Base-by-base conservation (phyloP, 37 sponge, comb jelly and placozoan species). In the Chondrilla cf. caribensis region DNA sequence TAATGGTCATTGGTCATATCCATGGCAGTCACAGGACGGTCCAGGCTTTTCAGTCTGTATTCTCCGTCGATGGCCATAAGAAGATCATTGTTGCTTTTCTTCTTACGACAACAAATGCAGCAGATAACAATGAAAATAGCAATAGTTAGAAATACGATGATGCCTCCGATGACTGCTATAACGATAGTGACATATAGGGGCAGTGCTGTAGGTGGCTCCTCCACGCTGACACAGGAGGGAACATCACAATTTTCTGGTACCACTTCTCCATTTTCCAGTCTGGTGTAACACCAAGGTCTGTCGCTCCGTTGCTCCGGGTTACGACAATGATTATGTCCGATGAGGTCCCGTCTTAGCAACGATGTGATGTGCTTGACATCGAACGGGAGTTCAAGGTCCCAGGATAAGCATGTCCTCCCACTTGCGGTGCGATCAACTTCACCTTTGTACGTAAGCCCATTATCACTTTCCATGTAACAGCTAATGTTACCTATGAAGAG, bases 281-380 rank as follows among this genome's bases (percentile, higher is more conserved):
- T 85, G 14, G 82, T 79, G 43, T 87, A 91, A 38, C 92, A 91
- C 92, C 92, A 91, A 1, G 92, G 92, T 36, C 60, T 43, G 5
- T 65, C 68, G 8, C 89, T 86, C 18, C 86, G 66, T 38, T 82
- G 84, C 28, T 86, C 86, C 9, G 93, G 93, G 77, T 93, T 93
- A 14, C 93, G 93, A 71, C 93, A 93, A 5, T 77, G 80, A 44
- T 89, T 86, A 43, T 73, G 76, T 31, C 76, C 76, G 18, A 73
- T 3, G 7, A 73, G 41, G 31, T 82, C 38, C 0, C 44, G 40
- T 18, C 86, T 78, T 22, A 71, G 54, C 18, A 82, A 38, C 31
- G 90, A 82, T 44, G 78, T 85, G 71, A 89, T 38, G 5, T 73
- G 78, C 33, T 81, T 86, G 18, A 60, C 29, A 70, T 89, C 86